Conservation (phyloP, 2,888 invertebrate genomes). For the Lapara coniferarum region DNA sequence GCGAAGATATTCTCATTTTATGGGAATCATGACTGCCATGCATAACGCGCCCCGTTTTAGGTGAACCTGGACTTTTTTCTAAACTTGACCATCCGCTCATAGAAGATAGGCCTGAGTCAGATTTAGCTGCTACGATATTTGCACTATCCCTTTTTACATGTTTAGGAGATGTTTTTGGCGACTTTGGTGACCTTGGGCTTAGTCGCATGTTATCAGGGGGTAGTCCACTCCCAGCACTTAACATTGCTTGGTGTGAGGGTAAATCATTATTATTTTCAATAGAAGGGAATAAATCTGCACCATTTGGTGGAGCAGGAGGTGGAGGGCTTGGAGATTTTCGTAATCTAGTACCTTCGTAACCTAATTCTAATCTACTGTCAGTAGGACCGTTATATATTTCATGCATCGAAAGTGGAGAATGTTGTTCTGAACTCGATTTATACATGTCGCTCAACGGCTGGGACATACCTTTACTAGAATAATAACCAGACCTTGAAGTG, state of each 20-base stretch:
- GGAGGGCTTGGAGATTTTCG: constrained; percentile 88
- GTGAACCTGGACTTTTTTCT: constrained; percentile 93
- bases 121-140: constrained; percentile 89
- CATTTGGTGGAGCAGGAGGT: constrained; percentile 91
- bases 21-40: constrained; percentile 71
- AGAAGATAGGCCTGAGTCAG: constrained; percentile 93
- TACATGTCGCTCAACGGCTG: constrained; percentile 79
- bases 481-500: constrained; percentile 66
- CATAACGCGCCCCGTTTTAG: constrained; percentile 82
- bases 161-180: constrained; percentile 88
- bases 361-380: constrained; percentile 73
- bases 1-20: constrained; percentile 71
- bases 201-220: constrained; percentile 80
- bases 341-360: constrained; percentile 76
- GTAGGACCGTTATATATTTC: constrained; percentile 85
- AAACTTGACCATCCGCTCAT: constrained; percentile 94
- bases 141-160: constrained; percentile 84
- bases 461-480: constrained; percentile 64
- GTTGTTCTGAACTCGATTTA: constrained; percentile 79
- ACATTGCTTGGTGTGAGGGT: constrained; percentile 58
- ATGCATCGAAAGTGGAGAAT: constrained; percentile 86
- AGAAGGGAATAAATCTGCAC: constrained; percentile 76
- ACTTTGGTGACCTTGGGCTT: constrained; percentile 89
- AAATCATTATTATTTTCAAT: constrained; percentile 68
- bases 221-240: constrained; percentile 59